phyloP scores from a whole-genome alignment of 1,140 invertebrate genomes.

The Macrobrachium rosenbergii region DNA sequence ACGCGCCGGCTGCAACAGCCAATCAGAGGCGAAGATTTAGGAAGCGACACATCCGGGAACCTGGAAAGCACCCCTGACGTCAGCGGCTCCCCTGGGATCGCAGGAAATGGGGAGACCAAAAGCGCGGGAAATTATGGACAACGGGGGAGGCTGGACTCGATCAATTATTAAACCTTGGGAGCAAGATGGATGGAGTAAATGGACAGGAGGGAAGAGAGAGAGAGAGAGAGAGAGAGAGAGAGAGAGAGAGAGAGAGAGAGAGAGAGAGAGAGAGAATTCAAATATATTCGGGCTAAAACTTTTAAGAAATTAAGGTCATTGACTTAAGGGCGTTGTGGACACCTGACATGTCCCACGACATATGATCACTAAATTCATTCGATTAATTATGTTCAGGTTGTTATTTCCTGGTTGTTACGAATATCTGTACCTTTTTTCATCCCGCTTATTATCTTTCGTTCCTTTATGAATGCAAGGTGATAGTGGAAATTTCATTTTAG shows the following conservation, averaged over 20 bases:
- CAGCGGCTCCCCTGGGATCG: not conserved
- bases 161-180: slow-evolving; percentile 34
- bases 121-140: slow-evolving; percentile 30
- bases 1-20: slow-evolving; percentile 6
- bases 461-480: no score
- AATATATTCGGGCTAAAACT: no score
- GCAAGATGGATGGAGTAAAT: not conserved
- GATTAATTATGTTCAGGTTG: no score
- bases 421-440: no score
- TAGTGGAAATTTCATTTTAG: no score
- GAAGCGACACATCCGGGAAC: slow-evolving; percentile 21
- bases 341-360: no score
- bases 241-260: slow-evolving; percentile 13
- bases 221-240: slow-evolving; percentile 33
- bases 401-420: no score
- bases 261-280: slow-evolving; percentile 23
- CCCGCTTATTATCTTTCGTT: no score
- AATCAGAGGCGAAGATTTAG: slow-evolving; percentile 27
- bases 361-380: no score
- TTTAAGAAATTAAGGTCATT: not conserved
- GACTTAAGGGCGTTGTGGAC: no score
- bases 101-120: not conserved
- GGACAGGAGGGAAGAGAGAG: not conserved
- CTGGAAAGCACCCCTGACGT: slow-evolving; percentile 27
- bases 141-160: slow-evolving; percentile 24